Base-by-base conservation (phyloP, 2,113 vertebrate genomes). In the Tympanuchus pallidicinctus region DNA sequence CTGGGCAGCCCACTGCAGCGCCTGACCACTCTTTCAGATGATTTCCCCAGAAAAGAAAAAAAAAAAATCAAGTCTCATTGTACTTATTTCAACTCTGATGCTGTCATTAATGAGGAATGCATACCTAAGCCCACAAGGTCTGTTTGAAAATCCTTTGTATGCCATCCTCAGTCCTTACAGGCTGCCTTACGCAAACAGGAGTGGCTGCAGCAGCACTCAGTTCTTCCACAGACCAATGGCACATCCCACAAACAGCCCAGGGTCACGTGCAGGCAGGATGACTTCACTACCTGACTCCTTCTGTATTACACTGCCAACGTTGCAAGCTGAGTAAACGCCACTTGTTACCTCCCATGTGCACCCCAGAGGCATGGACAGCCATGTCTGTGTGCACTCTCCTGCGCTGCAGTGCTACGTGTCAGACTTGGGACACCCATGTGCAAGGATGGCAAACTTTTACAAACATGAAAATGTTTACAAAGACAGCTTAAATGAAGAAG, bases 401-500 rank as follows among this genome's bases (percentile, higher is more conserved):
- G 32, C 21, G 52, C 40, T 1, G 1, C 20, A 32, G 7, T 0
- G 1, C 24, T 69, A 40, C 52, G 14, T 11, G 64, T 6, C 34
- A 0, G 1, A 20, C 6, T 22, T 50, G 16, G 24, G 54, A 50
- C 38, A 48, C 27, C n/a, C 22, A 6, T 2, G 0, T 7, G 27
- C 60, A 57, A 43, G 27, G 28, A 38, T 43, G 34, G 48, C 65
- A 57, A 61, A 73, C 30, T 20, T 50, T 8, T 82, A 61, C 0
- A 1, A 38, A n/a, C 65, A 77, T 52, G 36, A 73, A 63, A 72
- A 32, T 18, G n/a, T 52, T 4, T 27, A 52, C 50, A 52, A 27
- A 27, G 10, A 25, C 22, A 77, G 2, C 4, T 79, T 64, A 36
- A 6, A 30, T 0, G 7, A 42, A 30, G 14, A 65, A 86, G 52